A percentile compares a stretch with the other conserved stretches of the same genome.
phyloP scores from a whole-genome alignment of 2,113 vertebrate genomes.

The Trichechus manatus region DNA sequence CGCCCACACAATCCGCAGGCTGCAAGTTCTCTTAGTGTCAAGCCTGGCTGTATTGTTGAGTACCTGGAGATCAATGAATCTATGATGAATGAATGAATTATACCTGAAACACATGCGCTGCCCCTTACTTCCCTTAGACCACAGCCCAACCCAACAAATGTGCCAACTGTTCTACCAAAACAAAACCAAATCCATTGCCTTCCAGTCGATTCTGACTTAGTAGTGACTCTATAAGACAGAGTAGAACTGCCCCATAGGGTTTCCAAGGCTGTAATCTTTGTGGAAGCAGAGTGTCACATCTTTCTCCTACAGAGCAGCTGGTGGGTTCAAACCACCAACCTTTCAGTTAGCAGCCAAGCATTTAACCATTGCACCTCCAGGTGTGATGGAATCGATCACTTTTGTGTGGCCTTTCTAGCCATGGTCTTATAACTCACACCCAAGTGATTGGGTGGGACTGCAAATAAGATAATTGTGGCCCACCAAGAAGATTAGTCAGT shows the following conservation, averaged over 20 bases:
- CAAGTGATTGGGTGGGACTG: no score
- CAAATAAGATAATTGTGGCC: no score
- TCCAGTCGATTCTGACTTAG: background rate
- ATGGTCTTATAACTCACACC: no score
- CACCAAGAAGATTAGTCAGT: no score
- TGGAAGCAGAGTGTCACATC: no score
- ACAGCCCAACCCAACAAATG: background rate
- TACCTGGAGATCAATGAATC: constrained; percentile 14
- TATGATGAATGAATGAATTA: background rate
- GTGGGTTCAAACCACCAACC: background rate
- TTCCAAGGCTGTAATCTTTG: background rate
- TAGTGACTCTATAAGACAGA: background rate
- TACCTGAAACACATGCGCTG: background rate
- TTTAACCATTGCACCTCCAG: background rate
- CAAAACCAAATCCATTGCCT: background rate
- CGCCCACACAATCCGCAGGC: background rate
- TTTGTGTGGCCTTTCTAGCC: no score
- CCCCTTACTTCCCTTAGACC: background rate
- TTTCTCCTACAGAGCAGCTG: no score
- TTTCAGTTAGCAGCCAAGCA: background rate
- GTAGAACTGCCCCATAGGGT: background rate
- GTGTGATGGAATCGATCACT: no score
- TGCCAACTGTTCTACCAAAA: background rate
- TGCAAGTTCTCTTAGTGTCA: background rate
- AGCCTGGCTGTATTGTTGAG: background rate